Conservation (phyloP, 2,888 invertebrate genomes). For the Malthinus flaveolus region DNA sequence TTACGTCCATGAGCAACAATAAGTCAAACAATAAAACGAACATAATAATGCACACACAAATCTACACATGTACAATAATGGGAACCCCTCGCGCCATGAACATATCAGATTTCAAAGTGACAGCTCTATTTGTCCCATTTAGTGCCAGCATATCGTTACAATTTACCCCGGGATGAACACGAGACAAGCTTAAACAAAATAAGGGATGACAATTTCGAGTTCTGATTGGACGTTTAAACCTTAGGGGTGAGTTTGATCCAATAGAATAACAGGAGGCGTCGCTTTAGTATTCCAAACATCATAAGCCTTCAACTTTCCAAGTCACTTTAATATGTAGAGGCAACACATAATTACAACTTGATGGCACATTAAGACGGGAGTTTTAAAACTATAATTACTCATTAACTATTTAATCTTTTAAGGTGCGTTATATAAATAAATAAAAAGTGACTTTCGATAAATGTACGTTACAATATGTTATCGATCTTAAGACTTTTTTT, state of each 20-base stretch:
- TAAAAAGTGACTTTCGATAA: conserved; percentile 2
- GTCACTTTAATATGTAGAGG: conserved; percentile 24
- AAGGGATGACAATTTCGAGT: conserved; percentile 30
- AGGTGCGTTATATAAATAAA: not conserved
- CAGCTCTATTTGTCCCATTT: conserved; percentile 49
- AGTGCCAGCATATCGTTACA: conserved; percentile 35
- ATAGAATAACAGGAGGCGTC: conserved; percentile 27
- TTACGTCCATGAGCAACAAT: conserved; percentile 26
- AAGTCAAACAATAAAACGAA: conserved; percentile 25
- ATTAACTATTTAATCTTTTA: conserved; percentile 5
- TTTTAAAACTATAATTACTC: conserved; percentile 12
- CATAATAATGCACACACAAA: conserved; percentile 19
- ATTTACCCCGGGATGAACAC: conserved; percentile 39
- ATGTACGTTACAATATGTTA: not conserved
- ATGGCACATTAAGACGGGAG: conserved; percentile 18
- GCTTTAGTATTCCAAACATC: conserved; percentile 23
- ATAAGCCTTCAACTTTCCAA: conserved; percentile 24
- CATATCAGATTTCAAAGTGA: conserved; percentile 51
- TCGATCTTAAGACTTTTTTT: not conserved
- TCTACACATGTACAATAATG: conserved; percentile 9
- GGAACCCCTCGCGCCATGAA: conserved; percentile 35
- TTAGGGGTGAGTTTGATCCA: conserved; percentile 30
- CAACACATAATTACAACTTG: conserved; percentile 14
- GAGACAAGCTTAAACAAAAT: conserved; percentile 34
- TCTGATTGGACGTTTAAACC: conserved; percentile 24